Conservation (phyloP, 2,888 invertebrate genomes). For the Cataglyphis altisquamis region DNA sequence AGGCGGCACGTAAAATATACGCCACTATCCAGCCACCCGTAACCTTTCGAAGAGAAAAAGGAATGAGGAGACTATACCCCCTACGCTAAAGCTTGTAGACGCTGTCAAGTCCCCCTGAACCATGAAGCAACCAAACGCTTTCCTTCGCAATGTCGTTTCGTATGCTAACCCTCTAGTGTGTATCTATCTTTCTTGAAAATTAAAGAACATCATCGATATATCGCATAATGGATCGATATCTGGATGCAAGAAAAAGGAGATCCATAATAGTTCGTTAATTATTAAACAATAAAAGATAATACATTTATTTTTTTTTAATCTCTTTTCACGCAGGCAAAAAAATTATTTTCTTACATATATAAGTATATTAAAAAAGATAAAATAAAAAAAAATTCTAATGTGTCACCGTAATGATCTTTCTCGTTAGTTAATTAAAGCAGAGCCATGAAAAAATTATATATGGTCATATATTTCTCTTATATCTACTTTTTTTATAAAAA, state of each 20-base stretch:
- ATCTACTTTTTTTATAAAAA: no score
- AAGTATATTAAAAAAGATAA: background rate
- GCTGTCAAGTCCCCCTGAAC: constrained; percentile 48
- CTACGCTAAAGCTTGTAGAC: constrained; percentile 45
- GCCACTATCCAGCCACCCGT: constrained; percentile 71
- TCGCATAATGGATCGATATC: background rate
- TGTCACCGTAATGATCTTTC: background rate
- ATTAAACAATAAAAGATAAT: background rate
- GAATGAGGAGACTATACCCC: constrained; percentile 48
- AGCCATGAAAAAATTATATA: no score
- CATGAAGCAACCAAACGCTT: constrained; percentile 57
- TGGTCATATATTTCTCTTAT: no score
- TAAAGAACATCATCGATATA: constrained; percentile 33
- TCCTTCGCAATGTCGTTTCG: constrained; percentile 62
- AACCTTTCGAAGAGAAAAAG: constrained; percentile 72
- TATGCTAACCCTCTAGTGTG: constrained; percentile 64
- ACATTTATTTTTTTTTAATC: background rate
- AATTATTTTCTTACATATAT: background rate
- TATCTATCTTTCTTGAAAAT: constrained; percentile 63
- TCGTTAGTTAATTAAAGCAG: no score
- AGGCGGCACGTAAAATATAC: constrained; percentile 83
- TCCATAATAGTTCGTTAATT: background rate
- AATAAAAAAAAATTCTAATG: background rate
- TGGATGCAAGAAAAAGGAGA: background rate
- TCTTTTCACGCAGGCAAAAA: background rate